Base-by-base conservation (phyloP, 2,888 invertebrate species). In the Ectemnius cavifrons region DNA sequence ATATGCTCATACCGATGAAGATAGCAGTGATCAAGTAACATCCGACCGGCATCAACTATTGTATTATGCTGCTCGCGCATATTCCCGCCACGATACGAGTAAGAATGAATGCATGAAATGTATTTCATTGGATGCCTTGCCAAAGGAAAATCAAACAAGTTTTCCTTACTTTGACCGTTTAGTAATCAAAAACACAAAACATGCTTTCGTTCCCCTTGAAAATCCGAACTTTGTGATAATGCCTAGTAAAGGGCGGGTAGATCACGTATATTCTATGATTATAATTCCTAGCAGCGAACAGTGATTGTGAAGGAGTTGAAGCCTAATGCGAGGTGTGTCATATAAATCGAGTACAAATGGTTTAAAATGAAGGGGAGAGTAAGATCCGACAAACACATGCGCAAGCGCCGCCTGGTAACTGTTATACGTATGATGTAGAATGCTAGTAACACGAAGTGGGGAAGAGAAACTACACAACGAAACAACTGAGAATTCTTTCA, bases 11-110 rank as follows among this genome's bases (percentile, higher is more conserved):
- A 13, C 56, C 16, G 56, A 23, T 66, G 61, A 65, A 67, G 82
- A 73, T 82, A 49, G 16, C 27, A 57, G 49, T 20, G 64, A 77
- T 78, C 78, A 63, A 71, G n/a, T 68, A 62, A 77, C 63, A 52
- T 68, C 45, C 71, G 67, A 63, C 60, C 37, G 28, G 37, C 18
- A 45, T 18, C 13, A 49, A 14, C 18, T 68, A 49, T 59, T 63
- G 52, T 60, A 47, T 65, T 66, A 0, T 8, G 11, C 11, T 37
- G 37, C 2, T 37, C 8, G 37, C 11, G 37, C 37, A 37, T 11
- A 4, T 37, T 37, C 11, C 37, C 11, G 37, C 37, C 37, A 37
- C 11, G 37, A 11, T 11, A 37, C 8, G 37, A 37, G 1, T 37
- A 37, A 37, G 8, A 37, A 37, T 37, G 23, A 23, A 23, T 2